A percentile compares a stretch with the other conserved stretches of the same genome.
Conservation (phyloP, 2,888 invertebrate genomes). For the Drosophila trichaetosa region DNA sequence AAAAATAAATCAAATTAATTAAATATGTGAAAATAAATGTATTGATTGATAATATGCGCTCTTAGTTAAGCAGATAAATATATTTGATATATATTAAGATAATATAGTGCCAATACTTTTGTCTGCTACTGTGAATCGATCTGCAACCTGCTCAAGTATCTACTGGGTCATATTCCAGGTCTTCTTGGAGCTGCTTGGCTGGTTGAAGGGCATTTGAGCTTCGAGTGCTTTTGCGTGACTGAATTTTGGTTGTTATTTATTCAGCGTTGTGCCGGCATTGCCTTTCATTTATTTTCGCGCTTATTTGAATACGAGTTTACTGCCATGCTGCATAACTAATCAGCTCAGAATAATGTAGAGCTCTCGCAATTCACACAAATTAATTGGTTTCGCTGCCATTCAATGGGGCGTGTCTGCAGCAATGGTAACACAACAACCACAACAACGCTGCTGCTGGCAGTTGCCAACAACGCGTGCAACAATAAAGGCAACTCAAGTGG, state of each 20-base stretch:
- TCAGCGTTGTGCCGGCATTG: constrained; percentile 51
- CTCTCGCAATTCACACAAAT: constrained; percentile 76
- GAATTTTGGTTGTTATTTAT: constrained; percentile 46
- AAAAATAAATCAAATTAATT: background rate
- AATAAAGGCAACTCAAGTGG: constrained; percentile 55
- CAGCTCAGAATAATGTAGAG: constrained; percentile 62
- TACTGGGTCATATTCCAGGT: background rate
- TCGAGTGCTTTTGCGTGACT: constrained; percentile 4
- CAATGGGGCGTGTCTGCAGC: constrained; percentile 53
- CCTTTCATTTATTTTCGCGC: constrained; percentile 61
- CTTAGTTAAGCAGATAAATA: background rate
- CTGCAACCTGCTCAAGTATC: background rate
- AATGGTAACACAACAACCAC: constrained; percentile 14
- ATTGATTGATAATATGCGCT: background rate
- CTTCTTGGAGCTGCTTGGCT: background rate
- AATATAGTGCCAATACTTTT: background rate
- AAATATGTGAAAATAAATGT: background rate
- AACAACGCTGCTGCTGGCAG: background rate
- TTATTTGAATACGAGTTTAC: constrained; percentile 57
- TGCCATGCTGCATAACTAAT: constrained; percentile 62
- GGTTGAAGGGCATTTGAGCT: constrained; percentile 14
- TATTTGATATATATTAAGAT: background rate
- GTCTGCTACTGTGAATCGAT: background rate
- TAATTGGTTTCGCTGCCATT: constrained; percentile 73
- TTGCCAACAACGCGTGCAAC: background rate